These are phyloP conservation scores for Drosophila tripunctata DNA, from an alignment of 2,888 invertebrate species.

Conservation along the genomic window DNA sequence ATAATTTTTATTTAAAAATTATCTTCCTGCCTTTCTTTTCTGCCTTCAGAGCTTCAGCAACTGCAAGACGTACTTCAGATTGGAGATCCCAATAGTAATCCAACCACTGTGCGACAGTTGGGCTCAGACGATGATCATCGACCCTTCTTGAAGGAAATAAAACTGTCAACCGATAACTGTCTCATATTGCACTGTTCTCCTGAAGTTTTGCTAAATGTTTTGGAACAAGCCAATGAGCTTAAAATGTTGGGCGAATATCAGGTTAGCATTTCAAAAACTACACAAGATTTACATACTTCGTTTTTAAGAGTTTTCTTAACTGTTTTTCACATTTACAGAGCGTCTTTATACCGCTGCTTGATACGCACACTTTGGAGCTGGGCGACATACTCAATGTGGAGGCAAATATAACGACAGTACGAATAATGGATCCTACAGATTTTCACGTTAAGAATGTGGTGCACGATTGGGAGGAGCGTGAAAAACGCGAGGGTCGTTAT, in stretches of 20 bases:
- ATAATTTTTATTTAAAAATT: background rate
- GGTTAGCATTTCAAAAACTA: conserved; percentile 81
- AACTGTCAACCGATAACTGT: conserved; percentile 88
- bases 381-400: conserved; percentile 84
- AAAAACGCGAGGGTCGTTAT: conserved; percentile 77
- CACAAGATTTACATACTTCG: too few relatives aligned
- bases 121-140: conserved; percentile 86
- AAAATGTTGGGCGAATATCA: conserved; percentile 93
- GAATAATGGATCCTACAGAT: conserved; percentile 83
- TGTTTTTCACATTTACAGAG: too few relatives aligned
- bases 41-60: conserved; percentile 88
- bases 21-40: background rate
- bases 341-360: conserved; percentile 85
- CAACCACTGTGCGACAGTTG: conserved; percentile 89
- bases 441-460: conserved; percentile 82
- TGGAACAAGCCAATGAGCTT: conserved; percentile 91
- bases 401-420: conserved; percentile 83
- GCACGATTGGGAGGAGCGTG: conserved; percentile 83
- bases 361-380: conserved; percentile 84
- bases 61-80: conserved; percentile 91
- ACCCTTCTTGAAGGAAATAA: conserved; percentile 90
- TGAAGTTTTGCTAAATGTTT: conserved; percentile 87
- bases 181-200: conserved; percentile 91
- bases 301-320: too few relatives aligned
- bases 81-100: conserved; percentile 88